A percentile compares a stretch with the other conserved stretches of the same genome.
These are phyloP conservation scores for Muntiacus muntjak DNA, from an alignment of 2,113 vertebrate species.

Conservation along the genomic window DNA sequence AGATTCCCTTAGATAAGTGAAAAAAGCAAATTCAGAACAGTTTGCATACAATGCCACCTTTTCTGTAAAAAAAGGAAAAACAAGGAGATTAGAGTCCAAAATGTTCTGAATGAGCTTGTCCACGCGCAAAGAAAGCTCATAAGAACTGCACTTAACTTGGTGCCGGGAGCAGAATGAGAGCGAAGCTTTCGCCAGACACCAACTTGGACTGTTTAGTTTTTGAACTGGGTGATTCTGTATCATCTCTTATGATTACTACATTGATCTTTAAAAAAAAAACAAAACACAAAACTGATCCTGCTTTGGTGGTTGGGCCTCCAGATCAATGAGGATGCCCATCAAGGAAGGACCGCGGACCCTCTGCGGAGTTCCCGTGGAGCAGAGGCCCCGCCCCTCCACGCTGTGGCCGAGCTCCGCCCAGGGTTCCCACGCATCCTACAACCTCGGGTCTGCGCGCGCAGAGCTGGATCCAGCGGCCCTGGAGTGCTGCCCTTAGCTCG, in stretches of 20 bases:
- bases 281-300: not conserved
- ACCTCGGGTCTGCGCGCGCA: not conserved
- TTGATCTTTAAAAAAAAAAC: not conserved
- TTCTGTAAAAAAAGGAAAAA: not conserved
- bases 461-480: not conserved
- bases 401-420: not conserved
- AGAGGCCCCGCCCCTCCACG: not conserved
- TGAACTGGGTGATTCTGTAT: not conserved
- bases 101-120: not conserved
- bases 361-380: too few relatives aligned
- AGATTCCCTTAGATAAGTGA: not conserved
- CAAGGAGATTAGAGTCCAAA: not conserved
- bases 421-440: not conserved
- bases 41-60: not conserved
- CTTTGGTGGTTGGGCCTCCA: not conserved
- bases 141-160: fast-evolving
- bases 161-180: fast-evolving
- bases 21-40: not conserved
- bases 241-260: not conserved
- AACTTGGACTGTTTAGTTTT: not conserved
- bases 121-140: fast-evolving
- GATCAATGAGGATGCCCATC: not conserved
- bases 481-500: not conserved
- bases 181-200: not conserved
- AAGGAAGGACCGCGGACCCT: not conserved